Conservation (phyloP, 2,888 invertebrate genomes). For the Dromius quadrimaculatus region DNA sequence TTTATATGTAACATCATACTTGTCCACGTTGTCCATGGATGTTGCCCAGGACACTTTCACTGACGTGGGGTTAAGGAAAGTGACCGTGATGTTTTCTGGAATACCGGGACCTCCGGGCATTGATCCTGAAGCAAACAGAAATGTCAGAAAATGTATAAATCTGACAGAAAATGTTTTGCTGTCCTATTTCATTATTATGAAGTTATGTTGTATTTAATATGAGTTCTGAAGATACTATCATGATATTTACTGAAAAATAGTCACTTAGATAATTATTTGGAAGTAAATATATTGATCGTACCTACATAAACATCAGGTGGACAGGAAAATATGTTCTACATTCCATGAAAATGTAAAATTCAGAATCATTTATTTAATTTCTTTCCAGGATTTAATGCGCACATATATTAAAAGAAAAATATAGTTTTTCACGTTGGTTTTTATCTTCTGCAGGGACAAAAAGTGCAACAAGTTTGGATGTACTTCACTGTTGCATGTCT, state of each 20-base stretch:
- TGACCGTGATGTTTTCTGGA: conserved; percentile 91
- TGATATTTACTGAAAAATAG: too few relatives aligned
- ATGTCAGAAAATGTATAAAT: not conserved
- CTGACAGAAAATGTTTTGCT: not conserved
- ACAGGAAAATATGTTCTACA: too few relatives aligned
- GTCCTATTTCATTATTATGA: not conserved
- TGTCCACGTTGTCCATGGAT: conserved; percentile 83
- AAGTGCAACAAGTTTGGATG: conserved; percentile 26
- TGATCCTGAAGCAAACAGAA: conserved; percentile 72
- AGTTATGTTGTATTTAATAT: conserved; percentile 5
- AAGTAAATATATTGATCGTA: too few relatives aligned
- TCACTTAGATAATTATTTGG: too few relatives aligned
- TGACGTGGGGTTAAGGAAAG: conserved; percentile 87
- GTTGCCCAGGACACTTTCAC: conserved; percentile 90
- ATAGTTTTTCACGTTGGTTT: too few relatives aligned
- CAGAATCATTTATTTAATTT: too few relatives aligned
- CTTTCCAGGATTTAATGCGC: too few relatives aligned
- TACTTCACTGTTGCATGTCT: conserved; percentile 19
- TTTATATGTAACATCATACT: conserved; percentile 92
- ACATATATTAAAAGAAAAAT: too few relatives aligned
- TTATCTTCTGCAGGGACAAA: not conserved
- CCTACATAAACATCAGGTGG: too few relatives aligned
- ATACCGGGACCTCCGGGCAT: conserved; percentile 78
- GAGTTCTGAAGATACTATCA: too few relatives aligned
- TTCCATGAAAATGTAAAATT: too few relatives aligned